These are phyloP conservation scores for Ophthalmolycus amberensis DNA, from an alignment of 2,113 vertebrate species.

Conservation along the genomic window DNA sequence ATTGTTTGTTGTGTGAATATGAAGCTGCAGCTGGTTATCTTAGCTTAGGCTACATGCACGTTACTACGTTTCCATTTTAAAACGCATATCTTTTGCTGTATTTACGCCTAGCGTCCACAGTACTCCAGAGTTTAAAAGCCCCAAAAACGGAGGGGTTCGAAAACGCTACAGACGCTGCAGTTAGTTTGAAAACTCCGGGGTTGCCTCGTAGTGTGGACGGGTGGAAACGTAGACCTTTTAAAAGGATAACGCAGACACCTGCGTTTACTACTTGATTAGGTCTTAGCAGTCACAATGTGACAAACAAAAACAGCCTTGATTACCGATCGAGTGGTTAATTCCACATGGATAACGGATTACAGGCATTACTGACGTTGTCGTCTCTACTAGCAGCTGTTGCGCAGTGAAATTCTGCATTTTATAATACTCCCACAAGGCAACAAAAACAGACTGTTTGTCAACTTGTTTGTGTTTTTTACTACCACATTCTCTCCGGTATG, in stretches of 20 bases:
- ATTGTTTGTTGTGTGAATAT: background rate
- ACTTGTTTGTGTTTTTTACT: slow-evolving; percentile 15
- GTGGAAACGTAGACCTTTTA: background rate
- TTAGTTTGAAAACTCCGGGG: background rate
- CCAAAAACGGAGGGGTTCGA: too few relatives aligned
- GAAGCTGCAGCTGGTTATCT: background rate
- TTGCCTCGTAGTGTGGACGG: background rate
- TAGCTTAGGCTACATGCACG: background rate
- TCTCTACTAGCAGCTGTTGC: too few relatives aligned
- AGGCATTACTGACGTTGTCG: too few relatives aligned
- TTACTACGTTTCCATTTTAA: background rate
- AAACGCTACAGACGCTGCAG: background rate
- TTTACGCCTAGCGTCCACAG: too few relatives aligned
- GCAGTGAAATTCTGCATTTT: too few relatives aligned
- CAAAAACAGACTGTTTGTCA: background rate
- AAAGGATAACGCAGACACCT: background rate
- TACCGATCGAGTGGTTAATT: background rate
- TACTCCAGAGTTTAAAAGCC: too few relatives aligned
- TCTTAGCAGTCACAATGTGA: too few relatives aligned
- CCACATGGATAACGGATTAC: background rate
- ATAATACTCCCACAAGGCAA: slow-evolving; percentile 2
- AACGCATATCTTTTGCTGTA: too few relatives aligned
- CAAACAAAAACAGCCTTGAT: background rate
- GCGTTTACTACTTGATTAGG: background rate
- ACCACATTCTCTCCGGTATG: background rate